Evolutionary conservation across 2,797 vertebrate genomes (phyloP), one percentile per base, ranked within the genome.

Genomic region (Pangasius sanitwongsei): DNA sequence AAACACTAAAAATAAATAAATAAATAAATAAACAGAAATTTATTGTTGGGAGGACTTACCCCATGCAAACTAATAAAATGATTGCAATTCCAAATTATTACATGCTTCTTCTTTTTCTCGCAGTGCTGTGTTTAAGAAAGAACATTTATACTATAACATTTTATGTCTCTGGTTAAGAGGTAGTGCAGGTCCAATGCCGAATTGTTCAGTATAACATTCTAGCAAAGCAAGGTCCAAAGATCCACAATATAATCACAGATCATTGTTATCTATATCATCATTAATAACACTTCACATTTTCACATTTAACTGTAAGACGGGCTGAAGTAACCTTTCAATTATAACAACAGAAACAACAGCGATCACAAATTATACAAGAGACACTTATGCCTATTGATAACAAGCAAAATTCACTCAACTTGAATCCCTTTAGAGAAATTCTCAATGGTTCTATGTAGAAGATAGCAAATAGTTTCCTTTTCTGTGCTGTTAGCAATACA

Each of bases 161-260:
- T 63, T 18, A 77, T 55, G 1, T 74, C 6, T 67, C 6, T 18
- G 18, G 23, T 18, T 77, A 23, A 41, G 83, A 85, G 72, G 61
- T 77, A 67, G 82, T 84, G 28, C 53, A 61, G 31, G 13, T n/a
- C 1, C 0, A 61, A 2, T 55, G 34, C 25, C 12, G 18, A 20
- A 53, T 41, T 50, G 7, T n/a, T 50, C 75, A 53, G 23, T n/a
- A 55, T 25, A 11, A 63, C 41, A 50, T 50, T 37, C 25, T 28
- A 88, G 13, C 57, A 63, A 74, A 48, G 11, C 5, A 74, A 25
- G 15, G 28, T 85, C 18, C 63, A 53, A 6, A 72, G 18, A 74
- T 31, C 18, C 28, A 75, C 80, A 25, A 41, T 81, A 84, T 31
- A 48, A 65, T 69, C 59, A 88, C 48, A n/a, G n/a, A 13, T 81